These are phyloP conservation scores for Proteles cristata DNA, from an alignment of 2,113 vertebrate genomes.

Conservation along the genomic window DNA sequence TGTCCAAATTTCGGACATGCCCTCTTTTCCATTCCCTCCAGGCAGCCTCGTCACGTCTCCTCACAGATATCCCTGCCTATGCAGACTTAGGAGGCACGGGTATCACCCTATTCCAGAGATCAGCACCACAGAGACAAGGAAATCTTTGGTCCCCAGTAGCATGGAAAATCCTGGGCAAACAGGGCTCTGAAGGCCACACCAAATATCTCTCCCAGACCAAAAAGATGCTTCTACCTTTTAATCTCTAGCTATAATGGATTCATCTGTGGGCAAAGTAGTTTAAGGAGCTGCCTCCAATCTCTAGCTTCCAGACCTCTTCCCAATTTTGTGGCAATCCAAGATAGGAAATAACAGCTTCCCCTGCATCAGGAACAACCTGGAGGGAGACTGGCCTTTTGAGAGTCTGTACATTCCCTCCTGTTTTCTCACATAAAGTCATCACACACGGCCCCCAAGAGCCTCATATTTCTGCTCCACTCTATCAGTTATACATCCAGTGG, in stretches of 20 bases:
- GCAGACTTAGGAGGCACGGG: neutral
- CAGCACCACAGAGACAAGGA: neutral
- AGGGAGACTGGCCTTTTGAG: neutral
- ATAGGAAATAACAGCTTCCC: neutral
- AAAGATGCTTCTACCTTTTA: neutral
- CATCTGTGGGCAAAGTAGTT: neutral
- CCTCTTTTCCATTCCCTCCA: neutral
- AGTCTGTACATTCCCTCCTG: neutral
- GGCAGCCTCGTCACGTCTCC: neutral
- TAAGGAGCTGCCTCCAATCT: conserved; percentile 19
- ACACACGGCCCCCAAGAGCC: neutral
- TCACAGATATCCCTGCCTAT: neutral
- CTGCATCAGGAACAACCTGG: neutral
- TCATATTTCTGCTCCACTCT: neutral
- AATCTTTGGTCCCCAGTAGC: neutral
- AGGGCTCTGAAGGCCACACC: neutral
- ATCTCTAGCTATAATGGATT: neutral
- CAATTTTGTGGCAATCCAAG: neutral
- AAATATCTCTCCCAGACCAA: neutral
- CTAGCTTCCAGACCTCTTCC: neutral
- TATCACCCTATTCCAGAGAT: neutral
- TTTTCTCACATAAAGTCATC: neutral
- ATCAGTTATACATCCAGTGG: neutral
- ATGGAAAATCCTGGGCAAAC: neutral
- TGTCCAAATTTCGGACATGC: neutral